These are phyloP conservation scores for Aporophyla lueneburgensis DNA, from an alignment of 2,888 invertebrate genomes.

Conservation along the genomic window DNA sequence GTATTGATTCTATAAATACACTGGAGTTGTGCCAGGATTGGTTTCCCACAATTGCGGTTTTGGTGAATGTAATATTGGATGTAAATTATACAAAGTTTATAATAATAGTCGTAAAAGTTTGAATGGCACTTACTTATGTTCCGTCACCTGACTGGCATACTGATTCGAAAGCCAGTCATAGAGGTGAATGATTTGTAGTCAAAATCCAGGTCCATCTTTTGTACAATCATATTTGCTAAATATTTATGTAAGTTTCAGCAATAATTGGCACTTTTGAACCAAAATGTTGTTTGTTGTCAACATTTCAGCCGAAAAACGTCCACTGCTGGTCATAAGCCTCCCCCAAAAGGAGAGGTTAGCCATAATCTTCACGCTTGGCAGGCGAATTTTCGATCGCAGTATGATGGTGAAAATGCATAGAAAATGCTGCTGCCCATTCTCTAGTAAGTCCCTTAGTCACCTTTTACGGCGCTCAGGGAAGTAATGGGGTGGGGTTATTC, in stretches of 20 bases:
- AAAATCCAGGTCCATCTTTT: neutral
- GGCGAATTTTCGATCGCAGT: no score
- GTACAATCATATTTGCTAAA: neutral
- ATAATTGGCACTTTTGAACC: neutral
- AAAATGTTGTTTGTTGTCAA: neutral
- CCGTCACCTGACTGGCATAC: neutral
- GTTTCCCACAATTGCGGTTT: constrained; percentile 62
- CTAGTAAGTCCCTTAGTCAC: no score
- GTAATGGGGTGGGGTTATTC: no score
- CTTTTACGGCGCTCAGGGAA: no score
- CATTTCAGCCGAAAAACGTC: no score
- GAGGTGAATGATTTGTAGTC: neutral
- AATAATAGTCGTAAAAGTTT: constrained; percentile 24
- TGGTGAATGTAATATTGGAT: constrained; percentile 43
- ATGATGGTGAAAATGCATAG: no score
- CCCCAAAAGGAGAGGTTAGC: no score
- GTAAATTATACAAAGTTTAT: constrained; percentile 38
- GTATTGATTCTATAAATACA: constrained; percentile 51
- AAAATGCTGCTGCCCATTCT: no score
- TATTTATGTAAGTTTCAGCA: neutral
- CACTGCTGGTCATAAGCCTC: no score
- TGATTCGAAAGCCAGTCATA: constrained; percentile 1
- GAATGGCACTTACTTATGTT: constrained; percentile 11
- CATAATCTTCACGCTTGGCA: no score
- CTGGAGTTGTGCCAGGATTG: constrained; percentile 57